phyloP scores from a whole-genome alignment of 2,113 vertebrate species.

The Xiphorhynchus elegans region DNA sequence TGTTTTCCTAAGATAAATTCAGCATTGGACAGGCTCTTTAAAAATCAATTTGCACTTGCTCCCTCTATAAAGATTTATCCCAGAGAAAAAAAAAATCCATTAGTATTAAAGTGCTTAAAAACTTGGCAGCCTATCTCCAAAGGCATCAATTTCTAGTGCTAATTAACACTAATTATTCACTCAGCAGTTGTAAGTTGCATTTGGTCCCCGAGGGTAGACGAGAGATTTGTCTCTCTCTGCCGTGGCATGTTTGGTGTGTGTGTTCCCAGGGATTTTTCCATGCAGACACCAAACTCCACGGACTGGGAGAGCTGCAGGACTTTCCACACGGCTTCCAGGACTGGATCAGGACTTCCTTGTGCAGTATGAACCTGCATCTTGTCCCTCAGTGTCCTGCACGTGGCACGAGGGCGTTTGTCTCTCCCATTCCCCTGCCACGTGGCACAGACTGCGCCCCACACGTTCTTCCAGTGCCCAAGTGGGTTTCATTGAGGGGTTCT shows the following conservation, averaged over 20 bases:
- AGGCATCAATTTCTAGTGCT: conserved; percentile 79
- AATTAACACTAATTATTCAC: conserved; percentile 83
- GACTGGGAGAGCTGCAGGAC: background rate
- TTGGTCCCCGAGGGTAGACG: conserved; percentile 66
- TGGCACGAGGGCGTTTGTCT: background rate
- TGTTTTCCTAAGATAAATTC: conserved; percentile 76
- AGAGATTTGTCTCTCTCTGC: conserved; percentile 69
- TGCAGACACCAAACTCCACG: background rate
- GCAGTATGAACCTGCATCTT: accelerated
- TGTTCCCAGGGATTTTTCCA: conserved; percentile 53
- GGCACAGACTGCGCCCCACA: background rate
- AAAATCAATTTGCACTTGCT: conserved; percentile 77
- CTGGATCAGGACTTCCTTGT: background rate
- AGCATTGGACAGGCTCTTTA: conserved; percentile 73
- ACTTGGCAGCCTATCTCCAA: conserved; percentile 80
- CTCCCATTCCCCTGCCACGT: background rate
- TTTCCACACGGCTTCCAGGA: background rate
- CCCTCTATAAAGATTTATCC: conserved; percentile 77
- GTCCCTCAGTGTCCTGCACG: background rate
- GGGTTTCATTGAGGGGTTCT: background rate
- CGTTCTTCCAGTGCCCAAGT: background rate
- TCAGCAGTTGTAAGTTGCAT: conserved; percentile 75
- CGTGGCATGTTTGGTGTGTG: background rate
- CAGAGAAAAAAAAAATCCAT: conserved; percentile 70
- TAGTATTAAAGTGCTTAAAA: conserved; percentile 82